Conservation (phyloP, 2,113 vertebrate species). For the Chaenogobius annularis region DNA sequence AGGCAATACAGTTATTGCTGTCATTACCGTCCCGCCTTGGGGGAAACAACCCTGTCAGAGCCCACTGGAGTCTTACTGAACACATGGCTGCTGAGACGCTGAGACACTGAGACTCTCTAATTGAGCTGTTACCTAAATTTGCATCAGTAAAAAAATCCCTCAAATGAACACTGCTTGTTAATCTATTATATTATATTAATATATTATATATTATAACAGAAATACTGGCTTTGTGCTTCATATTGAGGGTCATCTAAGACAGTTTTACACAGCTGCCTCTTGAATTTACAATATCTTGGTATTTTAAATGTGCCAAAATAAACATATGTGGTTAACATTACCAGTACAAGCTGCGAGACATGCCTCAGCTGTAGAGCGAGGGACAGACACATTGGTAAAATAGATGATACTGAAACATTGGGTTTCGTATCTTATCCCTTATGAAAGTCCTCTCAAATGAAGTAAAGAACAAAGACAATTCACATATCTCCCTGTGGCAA, state of each 20-base stretch:
- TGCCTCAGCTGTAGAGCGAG: no score
- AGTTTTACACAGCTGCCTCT: conserved; percentile 24
- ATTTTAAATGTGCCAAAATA: no score
- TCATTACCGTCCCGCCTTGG: conserved; percentile 3
- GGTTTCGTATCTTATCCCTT: no score
- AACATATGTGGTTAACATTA: not conserved
- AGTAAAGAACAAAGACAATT: no score
- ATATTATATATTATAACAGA: no score
- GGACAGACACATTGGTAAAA: no score
- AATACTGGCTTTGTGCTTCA: conserved; percentile 17
- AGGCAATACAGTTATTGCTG: conserved; percentile 5
- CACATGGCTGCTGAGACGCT: not conserved
- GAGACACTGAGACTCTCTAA: conserved; percentile 12
- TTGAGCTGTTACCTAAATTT: conserved; percentile 50
- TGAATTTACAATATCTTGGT: conserved; percentile 6
- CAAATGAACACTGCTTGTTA: conserved; percentile 41
- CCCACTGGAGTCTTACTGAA: conserved; percentile 19
- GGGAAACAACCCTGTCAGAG: conserved; percentile 13
- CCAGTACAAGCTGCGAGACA: not conserved
- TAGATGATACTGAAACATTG: no score
- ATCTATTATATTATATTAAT: no score
- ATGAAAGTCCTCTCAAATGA: no score
- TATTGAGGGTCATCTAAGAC: conserved; percentile 7
- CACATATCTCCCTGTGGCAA: no score
- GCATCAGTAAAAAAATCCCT: conserved; percentile 43